Evolutionary conservation across 2,113 vertebrate species (phyloP).

Genomic region (Chaetops frenatus): DNA sequence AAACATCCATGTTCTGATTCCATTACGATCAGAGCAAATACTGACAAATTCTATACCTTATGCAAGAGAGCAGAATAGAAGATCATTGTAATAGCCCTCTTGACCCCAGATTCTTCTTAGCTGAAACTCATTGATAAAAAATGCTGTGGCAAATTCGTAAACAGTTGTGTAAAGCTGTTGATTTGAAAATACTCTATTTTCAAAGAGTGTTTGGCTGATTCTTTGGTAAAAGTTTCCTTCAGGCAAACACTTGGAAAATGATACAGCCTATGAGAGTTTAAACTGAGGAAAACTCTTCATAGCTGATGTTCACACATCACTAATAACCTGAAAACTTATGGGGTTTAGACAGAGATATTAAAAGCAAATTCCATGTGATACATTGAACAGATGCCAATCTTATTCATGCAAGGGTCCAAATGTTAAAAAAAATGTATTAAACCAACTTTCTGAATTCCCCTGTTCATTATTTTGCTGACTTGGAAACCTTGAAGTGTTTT

Average conservation of each 20-base stretch:
- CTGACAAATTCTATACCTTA: neutral
- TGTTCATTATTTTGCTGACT: slow-evolving; percentile 82
- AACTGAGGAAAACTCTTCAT: slow-evolving; percentile 60
- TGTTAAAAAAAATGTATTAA: slow-evolving; percentile 64
- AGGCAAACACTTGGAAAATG: slow-evolving; percentile 48
- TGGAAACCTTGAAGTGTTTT: slow-evolving; percentile 77
- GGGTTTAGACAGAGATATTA: slow-evolving; percentile 36
- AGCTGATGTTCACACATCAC: slow-evolving; percentile 57
- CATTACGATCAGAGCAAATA: neutral
- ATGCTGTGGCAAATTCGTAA: slow-evolving; percentile 1
- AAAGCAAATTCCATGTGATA: slow-evolving; percentile 36
- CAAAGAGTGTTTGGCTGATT: neutral
- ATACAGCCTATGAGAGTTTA: slow-evolving; percentile 52
- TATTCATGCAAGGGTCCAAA: slow-evolving; percentile 62
- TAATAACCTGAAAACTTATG: slow-evolving; percentile 50
- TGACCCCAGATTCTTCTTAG: neutral
- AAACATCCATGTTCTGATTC: neutral
- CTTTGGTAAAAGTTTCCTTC: slow-evolving; percentile 15
- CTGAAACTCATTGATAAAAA: slow-evolving; percentile 29
- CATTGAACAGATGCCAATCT: slow-evolving; percentile 53
- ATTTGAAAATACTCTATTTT: slow-evolving; percentile 23
- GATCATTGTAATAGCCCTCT: neutral
- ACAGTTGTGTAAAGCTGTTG: neutral
- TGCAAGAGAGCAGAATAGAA: neutral
- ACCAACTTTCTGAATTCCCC: slow-evolving; percentile 64